Evolutionary conservation across 1,140 invertebrate genomes (phyloP), one percentile per base, ranked within the genome.

Genomic region (Drosophila truncata): DNA sequence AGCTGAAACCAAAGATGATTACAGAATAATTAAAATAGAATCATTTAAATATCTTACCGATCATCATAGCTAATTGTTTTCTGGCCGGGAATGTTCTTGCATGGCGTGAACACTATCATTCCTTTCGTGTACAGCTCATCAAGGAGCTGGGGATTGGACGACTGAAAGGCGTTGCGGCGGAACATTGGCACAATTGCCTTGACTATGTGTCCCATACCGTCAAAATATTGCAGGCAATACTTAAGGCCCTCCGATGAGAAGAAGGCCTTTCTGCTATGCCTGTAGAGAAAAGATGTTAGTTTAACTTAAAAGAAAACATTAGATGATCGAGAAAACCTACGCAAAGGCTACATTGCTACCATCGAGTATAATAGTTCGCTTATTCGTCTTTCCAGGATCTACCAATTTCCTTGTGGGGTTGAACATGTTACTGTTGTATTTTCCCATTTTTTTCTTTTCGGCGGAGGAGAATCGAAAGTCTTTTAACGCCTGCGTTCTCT

Each of bases 321-420:
- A 9, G 31, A 41, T 1, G 25, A 52, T 25, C 20, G 14, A 11
- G 13, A 25, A n/a, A 1, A 55, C 95, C 95, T 94, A 98, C 97
- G 95, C 95, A 95, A 97, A 97, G 2, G 97, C 98, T 31, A 99
- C 96, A 94, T 99, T 99, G 85, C 96, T 97, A 2, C 98, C 98
- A 94, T 99, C 98, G 66, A 99, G 96, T 39, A 99, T 95, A 78
- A 99, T 95, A 78, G 96, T 95, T 67, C 97, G 93, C 39, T 66
- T 78, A 61, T 55, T 47, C 13, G n/a, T 2, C 49, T 33, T 9
- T 0, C 10, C 16, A 44, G 41, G 35, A 2, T 46, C 27, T 8
- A 39, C 57, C 3, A 18, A 39, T n/a, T 62, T 70, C 3, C 23
- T 44, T 10, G 55, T 42, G 9, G 91, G 90, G 62, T 92, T 92